Percentiles rank a stretch among this genome's conserved stretches.
Conservation (phyloP, 1,140 invertebrate genomes). For the Phthorimaea operculella region DNA sequence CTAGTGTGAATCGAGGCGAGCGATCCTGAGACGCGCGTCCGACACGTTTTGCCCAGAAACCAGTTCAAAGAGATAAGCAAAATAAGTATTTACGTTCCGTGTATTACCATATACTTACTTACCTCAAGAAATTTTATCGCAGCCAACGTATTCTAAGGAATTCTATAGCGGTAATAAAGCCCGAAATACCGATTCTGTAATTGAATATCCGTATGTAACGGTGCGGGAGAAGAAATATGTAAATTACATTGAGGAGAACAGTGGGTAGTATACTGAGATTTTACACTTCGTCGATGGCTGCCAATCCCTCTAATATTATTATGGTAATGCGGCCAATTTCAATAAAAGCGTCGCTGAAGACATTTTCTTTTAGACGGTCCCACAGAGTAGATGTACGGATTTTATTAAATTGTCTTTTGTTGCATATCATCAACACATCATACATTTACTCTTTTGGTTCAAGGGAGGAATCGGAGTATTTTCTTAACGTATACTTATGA, state of each 20-base stretch:
- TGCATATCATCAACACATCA: too few species aligned
- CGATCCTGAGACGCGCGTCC: too few species aligned
- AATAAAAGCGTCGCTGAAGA: constrained; percentile 57
- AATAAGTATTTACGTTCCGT: too few species aligned
- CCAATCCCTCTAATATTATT: constrained; percentile 63
- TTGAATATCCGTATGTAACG: constrained; percentile 48
- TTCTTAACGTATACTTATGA: too few species aligned
- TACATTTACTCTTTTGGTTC: too few species aligned
- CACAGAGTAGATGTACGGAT: too few species aligned
- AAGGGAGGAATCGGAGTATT: too few species aligned
- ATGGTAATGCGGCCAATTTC: constrained; percentile 62
- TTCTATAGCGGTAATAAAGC: constrained; percentile 32
- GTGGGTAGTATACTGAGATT: constrained; percentile 50
- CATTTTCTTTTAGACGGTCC: constrained; percentile 41
- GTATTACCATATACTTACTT: background rate
- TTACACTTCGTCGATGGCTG: constrained; percentile 56
- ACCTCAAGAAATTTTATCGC: background rate
- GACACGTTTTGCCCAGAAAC: too few species aligned
- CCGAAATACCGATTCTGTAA: constrained; percentile 53
- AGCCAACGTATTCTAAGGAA: background rate
- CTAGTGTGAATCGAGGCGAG: too few species aligned
- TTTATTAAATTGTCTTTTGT: too few species aligned
- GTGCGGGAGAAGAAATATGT: constrained; percentile 43
- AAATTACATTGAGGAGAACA: constrained; percentile 52
- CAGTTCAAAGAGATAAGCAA: too few species aligned